These are phyloP conservation scores for Manduca sexta DNA, from an alignment of 1,140 invertebrate genomes.

Conservation along the genomic window DNA sequence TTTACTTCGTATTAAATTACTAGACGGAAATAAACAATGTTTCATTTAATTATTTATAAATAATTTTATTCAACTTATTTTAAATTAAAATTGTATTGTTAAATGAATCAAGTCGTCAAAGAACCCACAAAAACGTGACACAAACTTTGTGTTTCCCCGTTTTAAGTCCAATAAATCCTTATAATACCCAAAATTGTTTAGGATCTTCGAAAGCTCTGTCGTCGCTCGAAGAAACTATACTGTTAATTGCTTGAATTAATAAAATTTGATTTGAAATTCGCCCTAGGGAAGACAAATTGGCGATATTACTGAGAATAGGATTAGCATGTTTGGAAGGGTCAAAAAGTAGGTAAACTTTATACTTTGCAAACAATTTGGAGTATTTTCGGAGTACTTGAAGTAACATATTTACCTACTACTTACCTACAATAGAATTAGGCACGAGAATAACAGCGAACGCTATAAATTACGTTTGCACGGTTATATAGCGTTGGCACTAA, in stretches of 20 bases:
- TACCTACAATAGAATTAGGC: too few species aligned
- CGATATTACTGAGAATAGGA: slow-evolving; percentile 12
- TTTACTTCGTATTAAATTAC: too few species aligned
- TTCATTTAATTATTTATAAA: too few species aligned
- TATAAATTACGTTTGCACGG: neutral
- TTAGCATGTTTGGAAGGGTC: neutral
- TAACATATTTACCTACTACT: too few species aligned
- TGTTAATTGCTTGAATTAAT: slow-evolving; percentile 48
- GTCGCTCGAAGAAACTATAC: slow-evolving; percentile 25
- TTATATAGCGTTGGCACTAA: neutral
- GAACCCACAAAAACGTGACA: too few species aligned
- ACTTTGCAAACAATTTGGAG: too few species aligned
- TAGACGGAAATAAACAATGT: too few species aligned
- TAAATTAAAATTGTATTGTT: too few species aligned
- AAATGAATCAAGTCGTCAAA: neutral
- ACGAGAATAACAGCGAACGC: too few species aligned
- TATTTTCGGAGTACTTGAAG: too few species aligned
- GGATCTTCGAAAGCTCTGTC: slow-evolving; percentile 15
- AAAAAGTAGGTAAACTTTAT: neutral
- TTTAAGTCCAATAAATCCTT: slow-evolving; percentile 11
- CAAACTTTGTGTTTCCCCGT: slow-evolving; percentile 1
- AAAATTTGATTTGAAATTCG: slow-evolving; percentile 22
- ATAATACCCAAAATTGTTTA: slow-evolving; percentile 11
- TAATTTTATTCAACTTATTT: too few species aligned
- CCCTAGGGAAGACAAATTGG: slow-evolving; percentile 16